These are phyloP conservation scores for Cosmia trapezina DNA, from an alignment of 2,888 invertebrate species.

Conservation along the genomic window DNA sequence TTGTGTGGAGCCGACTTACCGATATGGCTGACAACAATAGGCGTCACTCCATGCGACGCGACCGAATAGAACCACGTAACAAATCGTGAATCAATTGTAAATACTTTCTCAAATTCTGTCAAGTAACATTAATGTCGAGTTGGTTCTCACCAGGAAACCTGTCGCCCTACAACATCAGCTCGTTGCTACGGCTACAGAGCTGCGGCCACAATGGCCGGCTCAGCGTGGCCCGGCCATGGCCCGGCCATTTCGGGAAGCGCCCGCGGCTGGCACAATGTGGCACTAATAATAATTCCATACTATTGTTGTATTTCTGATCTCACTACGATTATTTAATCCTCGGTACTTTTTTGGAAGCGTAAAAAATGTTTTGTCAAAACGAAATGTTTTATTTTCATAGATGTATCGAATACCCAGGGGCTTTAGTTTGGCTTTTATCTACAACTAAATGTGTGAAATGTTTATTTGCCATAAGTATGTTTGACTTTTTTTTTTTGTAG, in stretches of 20 bases:
- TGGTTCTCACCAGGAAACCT: conserved; percentile 37
- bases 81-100: conserved; percentile 11
- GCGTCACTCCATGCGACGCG: not conserved
- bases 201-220: conserved; percentile 3
- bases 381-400: conserved; percentile 16
- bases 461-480: not conserved
- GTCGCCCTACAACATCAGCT: conserved; percentile 36
- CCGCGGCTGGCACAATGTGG: conserved; percentile 50
- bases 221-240: conserved; percentile 51
- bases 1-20: not conserved
- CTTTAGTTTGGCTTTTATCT: conserved; percentile 4
- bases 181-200: conserved; percentile 1
- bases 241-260: conserved; percentile 36
- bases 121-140: conserved; percentile 1
- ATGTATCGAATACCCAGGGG: conserved; percentile 3
- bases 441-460: not conserved
- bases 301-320: conserved; percentile 53
- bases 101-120: conserved; percentile 23
- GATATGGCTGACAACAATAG: conserved; percentile 12
- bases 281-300: conserved; percentile 58
- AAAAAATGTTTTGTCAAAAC: conserved; percentile 29
- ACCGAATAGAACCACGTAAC: conserved; percentile 16
- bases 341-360: conserved; percentile 14
- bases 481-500: not conserved
- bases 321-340: conserved; percentile 39